Percentiles rank a stretch among this genome's conserved stretches.
These are phyloP conservation scores for Leptinotarsa haldemani DNA, from an alignment of 2,888 invertebrate genomes.

Conservation along the genomic window DNA sequence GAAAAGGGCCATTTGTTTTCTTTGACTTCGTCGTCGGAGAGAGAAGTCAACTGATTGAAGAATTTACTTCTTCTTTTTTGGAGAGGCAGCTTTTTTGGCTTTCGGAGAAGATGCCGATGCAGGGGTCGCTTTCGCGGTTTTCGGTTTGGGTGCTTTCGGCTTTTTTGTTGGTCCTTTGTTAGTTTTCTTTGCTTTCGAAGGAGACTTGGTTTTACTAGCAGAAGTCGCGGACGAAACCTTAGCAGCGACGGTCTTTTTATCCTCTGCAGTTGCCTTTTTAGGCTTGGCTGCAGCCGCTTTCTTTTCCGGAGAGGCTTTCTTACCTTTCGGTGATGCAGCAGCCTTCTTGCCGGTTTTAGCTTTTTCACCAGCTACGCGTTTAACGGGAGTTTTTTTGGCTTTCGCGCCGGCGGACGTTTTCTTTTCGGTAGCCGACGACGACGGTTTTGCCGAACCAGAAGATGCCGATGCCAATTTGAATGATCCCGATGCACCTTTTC, in stretches of 20 bases:
- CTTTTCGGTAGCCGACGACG: too few relatives aligned
- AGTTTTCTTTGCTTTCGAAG: slow-evolving; percentile 29
- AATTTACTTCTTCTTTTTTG: slow-evolving; percentile 9
- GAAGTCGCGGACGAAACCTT: slow-evolving; percentile 11
- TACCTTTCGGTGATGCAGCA: neutral
- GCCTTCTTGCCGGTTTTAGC: too few relatives aligned
- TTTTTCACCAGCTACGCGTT: too few relatives aligned
- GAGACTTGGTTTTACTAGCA: slow-evolving; percentile 26
- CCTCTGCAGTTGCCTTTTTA: neutral
- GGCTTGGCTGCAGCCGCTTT: slow-evolving; percentile 9
- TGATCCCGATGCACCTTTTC: too few relatives aligned
- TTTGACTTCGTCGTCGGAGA: neutral
- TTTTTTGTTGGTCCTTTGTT: slow-evolving; percentile 37
- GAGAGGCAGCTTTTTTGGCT: slow-evolving; percentile 21
- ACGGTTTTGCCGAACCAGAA: too few relatives aligned
- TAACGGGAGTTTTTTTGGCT: too few relatives aligned
- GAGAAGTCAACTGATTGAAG: neutral
- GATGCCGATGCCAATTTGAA: too few relatives aligned
- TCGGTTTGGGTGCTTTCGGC: slow-evolving; percentile 34
- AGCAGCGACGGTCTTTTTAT: slow-evolving; percentile 21
- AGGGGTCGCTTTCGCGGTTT: slow-evolving; percentile 30
- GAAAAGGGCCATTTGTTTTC: slow-evolving; percentile 7
- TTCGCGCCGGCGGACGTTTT: too few relatives aligned
- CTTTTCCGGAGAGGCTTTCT: slow-evolving; percentile 13
- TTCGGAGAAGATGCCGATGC: slow-evolving; percentile 10